Conservation (phyloP, 2,888 invertebrate genomes). For the Drosophila nr. perissopoda region DNA sequence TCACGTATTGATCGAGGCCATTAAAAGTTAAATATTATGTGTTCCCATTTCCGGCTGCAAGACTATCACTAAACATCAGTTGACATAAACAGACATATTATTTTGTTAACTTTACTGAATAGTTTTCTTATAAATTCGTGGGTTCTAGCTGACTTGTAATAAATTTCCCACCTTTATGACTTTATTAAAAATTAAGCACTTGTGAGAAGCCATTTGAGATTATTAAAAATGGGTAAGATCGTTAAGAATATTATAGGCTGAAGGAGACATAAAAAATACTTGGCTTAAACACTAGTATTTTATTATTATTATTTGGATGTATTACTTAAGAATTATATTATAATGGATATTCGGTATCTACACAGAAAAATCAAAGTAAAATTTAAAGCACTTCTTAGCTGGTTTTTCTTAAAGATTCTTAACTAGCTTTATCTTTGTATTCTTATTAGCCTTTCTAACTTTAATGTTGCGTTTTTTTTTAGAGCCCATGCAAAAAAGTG, state of each 20-base stretch:
- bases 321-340: neutral
- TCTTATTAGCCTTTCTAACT: neutral
- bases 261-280: neutral
- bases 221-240: neutral
- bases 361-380: neutral
- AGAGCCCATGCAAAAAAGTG: neutral
- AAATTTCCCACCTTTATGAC: neutral
- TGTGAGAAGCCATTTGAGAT: neutral
- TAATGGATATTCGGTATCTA: neutral
- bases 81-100: neutral
- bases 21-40: conserved; percentile 38
- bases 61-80: neutral
- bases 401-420: no score
- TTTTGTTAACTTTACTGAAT: neutral
- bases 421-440: neutral
- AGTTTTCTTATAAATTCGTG: neutral
- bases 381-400: neutral
- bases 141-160: neutral
- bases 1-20: conserved; percentile 25
- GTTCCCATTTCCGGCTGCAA: conserved; percentile 23
- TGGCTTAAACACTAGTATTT: neutral
- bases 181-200: neutral
- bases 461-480: neutral
- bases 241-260: neutral
- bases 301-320: neutral